These are phyloP conservation scores for Engystomops pustulosus DNA, from an alignment of 2,113 vertebrate species.

Conservation along the genomic window DNA sequence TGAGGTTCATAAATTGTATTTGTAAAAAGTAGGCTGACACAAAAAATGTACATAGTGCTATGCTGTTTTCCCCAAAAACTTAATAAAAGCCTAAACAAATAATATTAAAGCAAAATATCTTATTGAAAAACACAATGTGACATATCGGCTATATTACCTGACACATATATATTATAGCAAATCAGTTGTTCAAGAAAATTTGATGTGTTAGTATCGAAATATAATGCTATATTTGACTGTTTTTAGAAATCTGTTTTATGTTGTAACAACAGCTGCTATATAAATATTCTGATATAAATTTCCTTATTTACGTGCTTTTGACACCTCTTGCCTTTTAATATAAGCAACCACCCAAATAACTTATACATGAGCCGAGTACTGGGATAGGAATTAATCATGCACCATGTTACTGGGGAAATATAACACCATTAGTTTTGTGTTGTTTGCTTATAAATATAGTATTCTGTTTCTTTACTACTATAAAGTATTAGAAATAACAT, in stretches of 20 bases:
- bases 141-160: background rate
- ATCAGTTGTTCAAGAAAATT: conserved; percentile 8
- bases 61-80: background rate
- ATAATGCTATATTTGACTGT: conserved; percentile 26
- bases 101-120: conserved; percentile 25
- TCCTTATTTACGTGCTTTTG: conserved; percentile 42
- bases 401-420: conserved; percentile 23
- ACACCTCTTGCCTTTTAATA: conserved; percentile 54
- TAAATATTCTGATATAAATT: conserved; percentile 42
- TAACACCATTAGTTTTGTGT: conserved; percentile 37
- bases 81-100: conserved; percentile 15
- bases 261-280: conserved; percentile 2
- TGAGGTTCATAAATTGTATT: background rate
- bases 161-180: background rate
- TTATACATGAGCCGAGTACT: conserved; percentile 38
- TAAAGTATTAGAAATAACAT: conserved; percentile 47
- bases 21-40: background rate
- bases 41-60: background rate
- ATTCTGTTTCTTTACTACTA: conserved; percentile 12
- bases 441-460: conserved; percentile 35
- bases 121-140: background rate
- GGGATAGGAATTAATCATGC: conserved; percentile 40
- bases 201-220: conserved; percentile 11
- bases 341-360: conserved; percentile 46
- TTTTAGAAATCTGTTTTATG: conserved; percentile 29